Evolutionary conservation across 30 jellyfish, hydroid and myxozoan species (phyloP), one percentile per base, ranked within the genome.

Genomic region (Cassiopea xamachana): DNA sequence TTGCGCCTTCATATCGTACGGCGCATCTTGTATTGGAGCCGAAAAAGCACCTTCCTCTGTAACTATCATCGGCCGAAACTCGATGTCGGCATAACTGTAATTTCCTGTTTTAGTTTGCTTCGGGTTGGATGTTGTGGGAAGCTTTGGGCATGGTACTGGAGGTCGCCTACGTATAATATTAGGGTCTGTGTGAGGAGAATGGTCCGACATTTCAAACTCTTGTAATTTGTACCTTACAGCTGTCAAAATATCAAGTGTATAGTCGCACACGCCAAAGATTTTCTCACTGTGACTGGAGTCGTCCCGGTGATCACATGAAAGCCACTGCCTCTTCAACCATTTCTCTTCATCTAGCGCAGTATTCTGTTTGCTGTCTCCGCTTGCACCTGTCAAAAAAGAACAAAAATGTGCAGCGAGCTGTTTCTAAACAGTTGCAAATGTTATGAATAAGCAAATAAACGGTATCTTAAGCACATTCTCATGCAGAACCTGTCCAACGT

Each of bases 71-170:
- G 98, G 98, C 48, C 98, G 86, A 68, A 92, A 92, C 73, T 92
- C 98, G 16, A 87, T 48, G 14, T 81, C 83, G 10, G 94, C 98
- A 73, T 92, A 92, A 81, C 98, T 92, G 77, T 92, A 92, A 60
- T 81, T 86, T 46, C 71, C 93, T 1, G 79, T 69, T 58, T 71
- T 60, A 17, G 88, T 49, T 17, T 47, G 83, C n/a, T 77, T 75
- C 44, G 96, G 6, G 1, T 62, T 84, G 18, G 77, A 62, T 50
- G 82, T 45, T 49, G 55, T 51, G 58, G 89, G 94, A 1, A 76
- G 84, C 68, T 15, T 69, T 47, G 94, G 94, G 19, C 94, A 87
- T 7, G 94, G 94, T 14, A 87, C 77, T 5, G 89, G 94, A 49
- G 94, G 90, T 17, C 90, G 81, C 90, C 82, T 82, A 12, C 70